Base-by-base conservation (phyloP, 2,888 invertebrate genomes). In the Gibbula magus region DNA sequence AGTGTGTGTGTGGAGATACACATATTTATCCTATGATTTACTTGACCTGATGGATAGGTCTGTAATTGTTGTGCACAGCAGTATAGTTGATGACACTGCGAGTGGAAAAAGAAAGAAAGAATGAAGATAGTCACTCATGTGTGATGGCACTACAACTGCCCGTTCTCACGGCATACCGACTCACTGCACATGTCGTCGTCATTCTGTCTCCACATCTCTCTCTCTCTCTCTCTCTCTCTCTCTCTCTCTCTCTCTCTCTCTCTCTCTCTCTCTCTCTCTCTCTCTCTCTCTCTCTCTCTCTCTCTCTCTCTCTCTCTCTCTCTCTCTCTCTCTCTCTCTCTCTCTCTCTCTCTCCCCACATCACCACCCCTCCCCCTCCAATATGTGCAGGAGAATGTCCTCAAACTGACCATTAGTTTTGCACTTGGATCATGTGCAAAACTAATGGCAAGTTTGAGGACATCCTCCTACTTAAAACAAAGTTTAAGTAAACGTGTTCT, bases 281-380 rank as follows among this genome's bases (percentile, higher is more conserved):
- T 52, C 74, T 79, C 79, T 75, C 79, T 76, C 76, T 25, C 45
- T 54, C 56, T 73, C 20, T 74, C 54, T 35, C 54, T 56, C 78
- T 39, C 20, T 66, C 66, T 39, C 45, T 61, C 29, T 45, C 45
- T 51, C 45, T 61, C 51, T 78, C 67, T 16, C 25, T 77, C 53
- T 25, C 70, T 77, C 77, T 67, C 77, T 77, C 53, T 53, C 80
- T 66, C 80, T 66, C 78, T 39, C 73, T 20, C 73, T 78, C 78
- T 78, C 78, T 78, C 70, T 78, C 78, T 78, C 78, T 73, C 32
- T n/a, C n/a, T n/a, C n/a, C n/a, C n/a, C n/a, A n/a, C n/a, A n/a
- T n/a, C n/a, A n/a, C n/a, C n/a, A n/a, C 32, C 4, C 39, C 61
- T 77, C 61, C 22, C 20, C 10, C 77, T 75, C 53, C 8, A 22